Evolutionary conservation across 2,888 invertebrate species (phyloP), one percentile per base, ranked within the genome.

Genomic region (Noctua janthina): DNA sequence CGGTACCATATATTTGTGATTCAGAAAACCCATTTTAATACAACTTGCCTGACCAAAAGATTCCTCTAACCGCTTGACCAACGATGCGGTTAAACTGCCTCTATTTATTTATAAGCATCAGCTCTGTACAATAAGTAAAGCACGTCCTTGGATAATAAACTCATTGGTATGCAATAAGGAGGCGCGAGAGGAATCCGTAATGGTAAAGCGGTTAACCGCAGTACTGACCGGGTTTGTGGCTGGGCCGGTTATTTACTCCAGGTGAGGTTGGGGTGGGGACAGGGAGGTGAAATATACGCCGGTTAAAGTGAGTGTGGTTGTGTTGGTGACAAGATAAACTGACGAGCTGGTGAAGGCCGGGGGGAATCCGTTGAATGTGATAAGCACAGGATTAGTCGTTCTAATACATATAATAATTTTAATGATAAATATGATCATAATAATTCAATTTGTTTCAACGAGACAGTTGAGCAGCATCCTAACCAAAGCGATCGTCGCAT

Each of bases 81-180:
- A 11, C 62, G 10, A 70, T 56, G 82, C 70, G 29, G 29, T 23
- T 56, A 54, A 76, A 49, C 23, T 11, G 0, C 0, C 1, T 13
- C 5, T 66, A 70, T 64, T 83, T 72, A 78, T 69, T 83, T 51
- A 79, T n/a, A 59, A 74, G 39, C 23, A 29, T 51, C 13, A 29
- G 29, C 29, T 59, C n/a, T 66, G 29, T 35, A 71, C 23, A 56
- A 76, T 46, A 56, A 66, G 13, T n/a, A 23, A 71, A 66, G 71
- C 67, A 64, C 29, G 73, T 62, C 35, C 64, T 29, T 43, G 51
- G 78, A 74, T 85, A 68, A 72, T 73, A 68, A 83, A 71, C 79
- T 79, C 71, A 79, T 86, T 76, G 67, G 71, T 85, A 84, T 81
- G 78, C 82, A 82, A 78, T 68, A 68, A 59, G 76, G 43, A 69